Conservation (phyloP, 2,113 vertebrate species). For the Oenanthe melanoleuca region DNA sequence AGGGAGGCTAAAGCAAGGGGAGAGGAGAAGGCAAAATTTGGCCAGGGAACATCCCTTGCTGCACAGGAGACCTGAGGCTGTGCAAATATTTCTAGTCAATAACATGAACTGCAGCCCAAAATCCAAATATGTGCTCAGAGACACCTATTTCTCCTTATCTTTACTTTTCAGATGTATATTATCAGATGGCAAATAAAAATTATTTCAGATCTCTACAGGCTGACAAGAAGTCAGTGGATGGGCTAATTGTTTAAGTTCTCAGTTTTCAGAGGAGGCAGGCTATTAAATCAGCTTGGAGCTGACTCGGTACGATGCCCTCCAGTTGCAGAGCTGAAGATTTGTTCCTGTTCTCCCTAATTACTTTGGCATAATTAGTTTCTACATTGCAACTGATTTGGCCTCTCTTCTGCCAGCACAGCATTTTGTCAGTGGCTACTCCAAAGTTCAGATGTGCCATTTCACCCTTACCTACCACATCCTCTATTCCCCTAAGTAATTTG, state of each 20-base stretch:
- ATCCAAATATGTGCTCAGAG: not conserved
- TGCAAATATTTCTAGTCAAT: not conserved
- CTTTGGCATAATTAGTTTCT: constrained; percentile 27
- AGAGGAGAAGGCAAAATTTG: not conserved
- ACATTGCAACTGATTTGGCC: not conserved
- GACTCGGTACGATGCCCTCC: not conserved
- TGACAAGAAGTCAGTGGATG: not conserved
- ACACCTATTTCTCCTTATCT: not conserved
- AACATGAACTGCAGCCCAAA: not conserved
- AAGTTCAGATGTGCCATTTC: not conserved
- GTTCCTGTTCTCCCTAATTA: not conserved
- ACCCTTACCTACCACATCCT: not conserved
- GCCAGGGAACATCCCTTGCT: not conserved
- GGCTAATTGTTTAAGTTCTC: not conserved
- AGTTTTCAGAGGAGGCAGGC: not conserved
- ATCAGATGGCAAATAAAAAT: not conserved
- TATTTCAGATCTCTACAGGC: not conserved
- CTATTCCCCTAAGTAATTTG: not conserved
- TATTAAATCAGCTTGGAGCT: not conserved
- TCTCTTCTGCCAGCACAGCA: not conserved
- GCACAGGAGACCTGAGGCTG: not conserved
- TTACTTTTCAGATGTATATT: not conserved
- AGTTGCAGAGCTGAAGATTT: not conserved
- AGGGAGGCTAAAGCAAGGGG: not conserved
- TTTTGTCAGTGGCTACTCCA: not conserved